Base-by-base conservation (phyloP, 2,888 invertebrate genomes). In the Rhogogaster chlorosoma region DNA sequence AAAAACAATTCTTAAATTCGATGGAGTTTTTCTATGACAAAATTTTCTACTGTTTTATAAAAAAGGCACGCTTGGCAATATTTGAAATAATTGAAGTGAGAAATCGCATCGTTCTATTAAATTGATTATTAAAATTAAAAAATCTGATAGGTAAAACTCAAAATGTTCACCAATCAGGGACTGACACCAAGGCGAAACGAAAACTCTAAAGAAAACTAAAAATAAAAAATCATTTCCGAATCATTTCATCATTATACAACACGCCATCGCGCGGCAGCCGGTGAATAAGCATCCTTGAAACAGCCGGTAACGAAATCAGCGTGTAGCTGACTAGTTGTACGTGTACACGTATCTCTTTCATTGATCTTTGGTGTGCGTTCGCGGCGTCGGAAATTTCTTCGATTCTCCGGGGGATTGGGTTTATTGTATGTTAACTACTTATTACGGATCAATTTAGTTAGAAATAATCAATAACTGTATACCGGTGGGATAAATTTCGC, bases 341-440 rank as follows among this genome's bases (percentile, higher is more conserved):
- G 64, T 70, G 83, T 83, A 83, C 83, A 83, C 83, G 83, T 83
- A 83, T 83, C 83, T 83, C 45, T 64, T 83, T 83, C 67, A 83
- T 83, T 83, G 83, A 83, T 83, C 83, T 83, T 57, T 70, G 45
- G 38, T 45, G 53, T n/a, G 6, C 32, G 64, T 70, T 45, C 26
- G 64, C 67, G 83, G 83, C 83, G 83, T 83, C 83, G 67, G 64
- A 18, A 80, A 80, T 12, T 36, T 42, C 10, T n/a, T 42, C 42
- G 38, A 49, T 49, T 22, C 32, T 38, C 38, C 61, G 77, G 36
- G n/a, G 38, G 42, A 26, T 73, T 9, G 42, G 42, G 73, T 18
- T 32, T 45, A 42, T 42, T 42, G 73, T 26, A 73, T 26, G 61
- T 78, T 57, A 18, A 26, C 32, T 53, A n/a, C n/a, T n/a, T n/a